phyloP scores from a whole-genome alignment of 2,888 invertebrate genomes.

The Hermodice carunculata region DNA sequence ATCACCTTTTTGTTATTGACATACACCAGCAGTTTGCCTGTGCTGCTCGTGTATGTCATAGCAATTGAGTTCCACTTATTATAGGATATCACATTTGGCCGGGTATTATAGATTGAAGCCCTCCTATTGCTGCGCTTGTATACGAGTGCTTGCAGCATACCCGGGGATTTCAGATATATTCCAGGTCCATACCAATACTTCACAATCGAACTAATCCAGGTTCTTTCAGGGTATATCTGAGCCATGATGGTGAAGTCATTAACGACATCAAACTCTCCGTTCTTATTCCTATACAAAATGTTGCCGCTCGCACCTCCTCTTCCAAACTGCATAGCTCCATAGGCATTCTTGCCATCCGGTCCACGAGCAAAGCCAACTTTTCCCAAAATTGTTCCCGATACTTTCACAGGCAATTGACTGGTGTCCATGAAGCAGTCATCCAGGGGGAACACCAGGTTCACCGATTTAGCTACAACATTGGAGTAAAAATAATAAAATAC shows the following conservation, averaged over 20 bases:
- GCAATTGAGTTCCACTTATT: conserved; percentile 11
- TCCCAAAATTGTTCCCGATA: background rate
- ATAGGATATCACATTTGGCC: too few species aligned
- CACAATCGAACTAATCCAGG: too few species aligned
- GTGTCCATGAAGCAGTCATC: conserved; percentile 3
- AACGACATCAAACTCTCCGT: too few species aligned
- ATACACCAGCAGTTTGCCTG: conserved; percentile 3
- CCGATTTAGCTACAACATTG: too few species aligned
- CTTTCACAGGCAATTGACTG: conserved; percentile 29
- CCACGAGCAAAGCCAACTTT: background rate
- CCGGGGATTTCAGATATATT: too few species aligned
- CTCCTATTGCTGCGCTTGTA: too few species aligned
- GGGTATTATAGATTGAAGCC: too few species aligned
- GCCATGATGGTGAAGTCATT: conserved; percentile 15
- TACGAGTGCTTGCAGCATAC: too few species aligned
- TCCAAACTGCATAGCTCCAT: background rate
- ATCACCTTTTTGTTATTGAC: background rate
- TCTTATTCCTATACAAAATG: background rate
- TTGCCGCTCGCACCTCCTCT: background rate
- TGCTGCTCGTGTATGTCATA: conserved; percentile 7
- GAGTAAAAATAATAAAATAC: too few species aligned
- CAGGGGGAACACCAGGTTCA: background rate
- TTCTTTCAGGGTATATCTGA: conserved; percentile 14
- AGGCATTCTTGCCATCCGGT: conserved; percentile 6
- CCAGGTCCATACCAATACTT: too few species aligned